Percentiles rank a stretch among this genome's conserved stretches.
These are phyloP conservation scores for Lymantria monacha DNA, from an alignment of 2,888 invertebrate genomes.

Conservation along the genomic window DNA sequence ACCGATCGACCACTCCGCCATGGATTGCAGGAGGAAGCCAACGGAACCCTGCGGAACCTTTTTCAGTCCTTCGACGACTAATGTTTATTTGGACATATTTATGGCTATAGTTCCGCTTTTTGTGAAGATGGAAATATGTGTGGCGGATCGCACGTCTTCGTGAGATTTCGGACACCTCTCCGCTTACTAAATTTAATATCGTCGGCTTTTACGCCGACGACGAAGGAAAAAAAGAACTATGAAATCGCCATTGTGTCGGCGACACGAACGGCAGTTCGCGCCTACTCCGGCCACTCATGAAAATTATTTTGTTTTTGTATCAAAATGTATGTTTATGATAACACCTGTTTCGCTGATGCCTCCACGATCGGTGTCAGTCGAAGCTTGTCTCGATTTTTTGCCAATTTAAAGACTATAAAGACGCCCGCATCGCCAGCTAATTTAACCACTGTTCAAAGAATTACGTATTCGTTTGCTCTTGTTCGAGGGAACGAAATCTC, in stretches of 20 bases:
- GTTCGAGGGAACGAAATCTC: slow-evolving; percentile 25
- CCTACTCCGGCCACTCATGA: slow-evolving; percentile 78
- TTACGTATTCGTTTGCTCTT: slow-evolving; percentile 68
- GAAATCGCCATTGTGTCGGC: slow-evolving; percentile 81
- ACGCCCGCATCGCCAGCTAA: slow-evolving; percentile 79
- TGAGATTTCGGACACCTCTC: slow-evolving; percentile 83
- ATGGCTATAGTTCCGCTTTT: slow-evolving; percentile 83
- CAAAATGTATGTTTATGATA: slow-evolving; percentile 83
- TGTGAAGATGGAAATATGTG: slow-evolving; percentile 82
- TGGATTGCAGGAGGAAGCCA: too few relatives aligned
- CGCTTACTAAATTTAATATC: slow-evolving; percentile 82
- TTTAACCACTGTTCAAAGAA: slow-evolving; percentile 78
- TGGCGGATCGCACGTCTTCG: slow-evolving; percentile 83
- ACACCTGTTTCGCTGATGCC: slow-evolving; percentile 82
- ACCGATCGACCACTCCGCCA: too few relatives aligned
- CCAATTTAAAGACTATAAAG: slow-evolving; percentile 80
- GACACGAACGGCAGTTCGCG: slow-evolving; percentile 79
- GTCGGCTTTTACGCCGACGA: slow-evolving; percentile 75
- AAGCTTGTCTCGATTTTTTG: slow-evolving; percentile 78
- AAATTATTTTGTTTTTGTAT: slow-evolving; percentile 81
- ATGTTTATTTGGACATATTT: slow-evolving; percentile 83
- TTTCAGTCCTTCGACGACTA: slow-evolving; percentile 69
- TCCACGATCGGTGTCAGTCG: slow-evolving; percentile 79
- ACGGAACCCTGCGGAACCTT: slow-evolving; percentile 63
- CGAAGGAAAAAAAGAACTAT: slow-evolving; percentile 72